Evolutionary conservation across 2,113 vertebrate genomes (phyloP), one percentile per base, ranked within the genome.

Genomic region (Clarias batrachus): DNA sequence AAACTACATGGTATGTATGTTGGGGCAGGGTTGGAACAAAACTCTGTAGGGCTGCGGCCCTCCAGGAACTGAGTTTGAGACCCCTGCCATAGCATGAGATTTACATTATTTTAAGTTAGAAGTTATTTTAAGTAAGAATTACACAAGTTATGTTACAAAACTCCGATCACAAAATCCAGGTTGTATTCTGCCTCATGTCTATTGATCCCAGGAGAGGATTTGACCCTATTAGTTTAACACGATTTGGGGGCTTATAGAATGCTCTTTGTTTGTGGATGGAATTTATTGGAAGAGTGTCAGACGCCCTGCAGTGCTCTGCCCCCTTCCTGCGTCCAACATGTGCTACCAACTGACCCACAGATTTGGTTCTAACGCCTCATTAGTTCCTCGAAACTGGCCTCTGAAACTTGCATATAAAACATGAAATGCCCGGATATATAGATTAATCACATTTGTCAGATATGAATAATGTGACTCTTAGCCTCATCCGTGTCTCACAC

Each of bases 401-500:
- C 59, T 41, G 30, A 19, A 37, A 16, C 59, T 62, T 48, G 41
- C 57, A 66, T 17, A 77, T 77, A 41, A 62, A 59, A 88, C 59
- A 9, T 37, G 57, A 63, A 59, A 80, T 74, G 21, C 71, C 41
- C 12, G n/a, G 41, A 48, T 74, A 21, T 82, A 66, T 33, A 86
- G 71, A 86, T 86, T 79, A 66, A 87, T 87, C 60, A 70, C 48
- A 66, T 86, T 81, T 84, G 21, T 25, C 70, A 70, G 74, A 82
- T 70, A 84, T 87, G 66, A 66, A 82, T 65, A 82, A 88, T 78
- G 84, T 82, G 57, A 52, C 19, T 48, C 59, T 82, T 60, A 60
- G 66, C 57, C 21, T 16, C 66, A 14, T 68, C 74, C 33, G 54
- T 57, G 25, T 79, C 33, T 70, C 25, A 48, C 3, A 4, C 17